These are phyloP conservation scores for Nyctibius bracteatus DNA, from an alignment of 2,113 vertebrate species.

Conservation along the genomic window DNA sequence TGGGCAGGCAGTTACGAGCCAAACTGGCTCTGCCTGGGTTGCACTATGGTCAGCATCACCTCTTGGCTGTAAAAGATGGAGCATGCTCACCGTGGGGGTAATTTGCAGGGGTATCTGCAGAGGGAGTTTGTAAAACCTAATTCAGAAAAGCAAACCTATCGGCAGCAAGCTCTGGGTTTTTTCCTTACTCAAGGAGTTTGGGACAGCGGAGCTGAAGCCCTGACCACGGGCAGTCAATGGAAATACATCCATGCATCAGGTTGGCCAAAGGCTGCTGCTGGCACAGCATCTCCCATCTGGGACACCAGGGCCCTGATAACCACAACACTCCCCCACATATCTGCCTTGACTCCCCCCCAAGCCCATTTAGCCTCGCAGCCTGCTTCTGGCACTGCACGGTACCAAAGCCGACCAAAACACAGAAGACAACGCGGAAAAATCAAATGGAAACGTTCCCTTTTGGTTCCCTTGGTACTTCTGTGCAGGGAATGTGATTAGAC, in stretches of 20 bases:
- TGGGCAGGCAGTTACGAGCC: neutral
- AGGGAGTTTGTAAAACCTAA: accelerated
- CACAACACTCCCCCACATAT: accelerated
- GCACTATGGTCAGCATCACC: neutral
- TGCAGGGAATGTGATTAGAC: conserved; percentile 17
- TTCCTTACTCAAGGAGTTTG: neutral
- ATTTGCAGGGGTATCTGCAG: neutral
- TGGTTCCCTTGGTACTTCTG: conserved; percentile 24
- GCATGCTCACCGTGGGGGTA: neutral
- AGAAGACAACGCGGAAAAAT: neutral
- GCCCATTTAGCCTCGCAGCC: neutral
- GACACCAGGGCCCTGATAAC: neutral
- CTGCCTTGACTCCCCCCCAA: neutral
- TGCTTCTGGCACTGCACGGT: neutral
- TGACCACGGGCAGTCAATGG: accelerated
- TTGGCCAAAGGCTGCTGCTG: neutral
- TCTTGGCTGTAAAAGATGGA: neutral
- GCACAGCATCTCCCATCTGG: neutral
- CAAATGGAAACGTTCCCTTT: neutral
- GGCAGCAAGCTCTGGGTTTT: neutral
- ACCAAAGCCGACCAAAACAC: neutral
- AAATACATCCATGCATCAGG: neutral
- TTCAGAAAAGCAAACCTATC: neutral
- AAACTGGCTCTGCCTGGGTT: accelerated
- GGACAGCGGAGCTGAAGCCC: neutral